Evolutionary conservation across 1,140 invertebrate genomes (phyloP).

Genomic region (Nilaparvata lugens): DNA sequence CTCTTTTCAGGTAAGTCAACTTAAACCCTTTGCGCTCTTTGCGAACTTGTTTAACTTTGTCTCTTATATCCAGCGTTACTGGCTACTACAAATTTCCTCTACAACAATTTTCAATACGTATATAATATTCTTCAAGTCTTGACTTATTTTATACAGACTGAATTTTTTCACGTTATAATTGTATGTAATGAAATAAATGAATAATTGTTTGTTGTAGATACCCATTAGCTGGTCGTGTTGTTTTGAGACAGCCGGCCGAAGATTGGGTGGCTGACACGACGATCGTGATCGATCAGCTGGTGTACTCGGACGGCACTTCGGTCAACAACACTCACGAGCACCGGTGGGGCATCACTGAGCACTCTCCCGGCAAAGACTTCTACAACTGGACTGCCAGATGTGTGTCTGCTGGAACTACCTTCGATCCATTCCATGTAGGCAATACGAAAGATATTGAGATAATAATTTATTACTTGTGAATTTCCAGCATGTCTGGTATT

Average conservation of each 20-base stretch:
- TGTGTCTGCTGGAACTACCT: constrained; percentile 65
- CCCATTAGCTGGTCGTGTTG: constrained; percentile 76
- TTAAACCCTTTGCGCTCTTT: too few species aligned
- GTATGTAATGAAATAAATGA: too few species aligned
- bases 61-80: not conserved
- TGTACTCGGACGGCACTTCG: constrained; percentile 77
- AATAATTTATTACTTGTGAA: too few species aligned
- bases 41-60: too few species aligned
- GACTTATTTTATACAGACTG: too few species aligned
- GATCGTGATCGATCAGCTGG: constrained; percentile 51
- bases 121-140: too few species aligned
- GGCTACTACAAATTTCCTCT: not conserved
- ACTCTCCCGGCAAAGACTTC: constrained; percentile 67
- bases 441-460: too few species aligned
- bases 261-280: constrained; percentile 74
- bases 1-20: constrained; percentile 45
- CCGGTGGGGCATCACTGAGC: constrained; percentile 50
- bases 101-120: too few species aligned
- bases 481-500: too few species aligned
- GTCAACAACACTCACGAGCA: constrained; percentile 61
- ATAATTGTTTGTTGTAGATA: constrained; percentile 46
- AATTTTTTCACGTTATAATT: too few species aligned
- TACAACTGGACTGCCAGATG: constrained; percentile 84
- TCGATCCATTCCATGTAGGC: constrained; percentile 69
- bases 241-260: constrained; percentile 73